phyloP scores from a whole-genome alignment of 2,113 vertebrate species.

The Antigone vipio region DNA sequence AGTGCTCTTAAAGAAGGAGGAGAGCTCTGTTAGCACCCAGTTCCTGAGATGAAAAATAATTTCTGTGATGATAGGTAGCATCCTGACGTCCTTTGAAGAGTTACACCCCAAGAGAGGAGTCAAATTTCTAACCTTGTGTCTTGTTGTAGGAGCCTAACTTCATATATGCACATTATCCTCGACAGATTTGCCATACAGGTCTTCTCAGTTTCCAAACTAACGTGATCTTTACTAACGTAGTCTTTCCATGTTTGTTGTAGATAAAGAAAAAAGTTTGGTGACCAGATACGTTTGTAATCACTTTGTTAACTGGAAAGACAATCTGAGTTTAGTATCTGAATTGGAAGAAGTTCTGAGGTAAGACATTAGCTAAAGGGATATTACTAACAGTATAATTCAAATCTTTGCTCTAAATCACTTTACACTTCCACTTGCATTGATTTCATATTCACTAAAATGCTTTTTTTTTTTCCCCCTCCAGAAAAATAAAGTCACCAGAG shows the following conservation, averaged over 20 bases:
- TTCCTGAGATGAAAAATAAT: neutral
- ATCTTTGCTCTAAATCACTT: conserved; percentile 34
- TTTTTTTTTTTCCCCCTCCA: conserved; percentile 28
- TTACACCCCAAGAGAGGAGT: neutral
- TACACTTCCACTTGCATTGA: conserved; percentile 41
- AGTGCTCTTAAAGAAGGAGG: neutral
- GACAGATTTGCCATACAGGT: neutral
- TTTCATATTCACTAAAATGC: conserved; percentile 59
- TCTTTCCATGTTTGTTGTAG: conserved; percentile 2
- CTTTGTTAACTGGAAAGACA: neutral
- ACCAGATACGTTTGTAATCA: conserved; percentile 30
- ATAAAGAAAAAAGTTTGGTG: neutral
- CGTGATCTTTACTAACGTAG: neutral
- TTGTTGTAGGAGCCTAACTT: neutral
- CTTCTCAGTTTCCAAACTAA: neutral
- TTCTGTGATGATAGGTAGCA: neutral
- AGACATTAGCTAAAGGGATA: conserved; percentile 10
- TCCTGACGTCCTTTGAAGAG: neutral
- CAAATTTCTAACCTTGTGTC: neutral
- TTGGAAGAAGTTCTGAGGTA: conserved; percentile 57
- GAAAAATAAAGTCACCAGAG: conserved; percentile 51
- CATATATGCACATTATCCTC: neutral
- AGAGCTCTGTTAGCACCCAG: neutral
- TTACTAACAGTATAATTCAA: conserved; percentile 10
- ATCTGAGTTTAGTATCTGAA: neutral